Conservation (phyloP, 2,888 invertebrate genomes). For the Lochmaea crataegi region DNA sequence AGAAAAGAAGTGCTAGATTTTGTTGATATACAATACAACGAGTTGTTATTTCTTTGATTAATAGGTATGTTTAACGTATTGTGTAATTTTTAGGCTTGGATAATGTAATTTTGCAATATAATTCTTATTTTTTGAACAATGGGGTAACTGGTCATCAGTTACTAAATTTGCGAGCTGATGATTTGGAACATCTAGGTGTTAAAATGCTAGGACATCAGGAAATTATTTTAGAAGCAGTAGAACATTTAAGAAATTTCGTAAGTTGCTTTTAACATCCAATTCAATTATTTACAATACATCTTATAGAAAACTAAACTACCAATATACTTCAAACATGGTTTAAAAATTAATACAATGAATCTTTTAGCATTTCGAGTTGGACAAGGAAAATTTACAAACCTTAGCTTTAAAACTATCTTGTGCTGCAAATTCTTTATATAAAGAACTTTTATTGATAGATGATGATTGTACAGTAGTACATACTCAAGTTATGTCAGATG, state of each 20-base stretch:
- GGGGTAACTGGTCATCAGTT: conserved; percentile 85
- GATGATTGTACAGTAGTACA: conserved; percentile 71
- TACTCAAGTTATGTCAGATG: conserved; percentile 85
- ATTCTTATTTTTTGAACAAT: conserved; percentile 81
- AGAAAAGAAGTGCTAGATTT: background rate
- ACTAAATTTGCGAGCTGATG: conserved; percentile 86
- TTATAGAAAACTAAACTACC: too few relatives aligned
- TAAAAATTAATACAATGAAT: too few relatives aligned
- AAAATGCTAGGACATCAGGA: conserved; percentile 93
- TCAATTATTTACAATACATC: background rate
- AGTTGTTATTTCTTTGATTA: background rate
- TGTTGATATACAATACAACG: background rate
- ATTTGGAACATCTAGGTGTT: conserved; percentile 88
- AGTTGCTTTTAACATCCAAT: conserved; percentile 60
- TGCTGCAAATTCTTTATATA: conserved; percentile 81
- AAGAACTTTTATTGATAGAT: conserved; percentile 73
- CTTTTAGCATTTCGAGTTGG: conserved; percentile 88
- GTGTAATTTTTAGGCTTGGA: conserved; percentile 75
- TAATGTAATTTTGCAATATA: conserved; percentile 80
- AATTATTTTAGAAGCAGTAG: conserved; percentile 91
- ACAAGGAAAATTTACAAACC: conserved; percentile 91
- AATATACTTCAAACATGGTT: too few relatives aligned
- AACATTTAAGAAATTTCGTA: conserved; percentile 89
- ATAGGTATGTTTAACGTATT: background rate
- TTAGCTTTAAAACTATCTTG: conserved; percentile 87